Evolutionary conservation across 2,113 vertebrate species (phyloP), one percentile per base, ranked within the genome.

Genomic region (Esox niger): DNA sequence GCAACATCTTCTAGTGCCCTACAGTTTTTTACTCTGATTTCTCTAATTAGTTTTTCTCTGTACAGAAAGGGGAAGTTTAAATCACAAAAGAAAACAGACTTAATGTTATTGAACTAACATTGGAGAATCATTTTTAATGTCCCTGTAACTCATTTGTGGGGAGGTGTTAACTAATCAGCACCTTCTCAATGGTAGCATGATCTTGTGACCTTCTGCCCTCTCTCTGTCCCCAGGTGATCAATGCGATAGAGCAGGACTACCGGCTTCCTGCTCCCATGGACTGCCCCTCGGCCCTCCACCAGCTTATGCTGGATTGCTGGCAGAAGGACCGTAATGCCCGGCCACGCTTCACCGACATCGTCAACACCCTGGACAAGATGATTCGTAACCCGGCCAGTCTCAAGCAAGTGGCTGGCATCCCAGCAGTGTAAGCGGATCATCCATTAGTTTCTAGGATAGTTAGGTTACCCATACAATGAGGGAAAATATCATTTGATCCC

Each of bases 251-350:
- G 79, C 96, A 98, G 83, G 97, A 99, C 79, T 99, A 98, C 84
- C 93, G 96, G 68, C 93, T 99, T 46, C 97, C 97, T 0, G 95
- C 97, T 0, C 97, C 97, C 71, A 99, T 99, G 97, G 97, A 98
- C 88, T 99, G 97, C 65, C 97, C 97, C 0, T 93, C 95, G 0
- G 90, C 97, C 7, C 92, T 99, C 38, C 96, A 98, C 85, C 97
- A 98, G 86, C 87, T 99, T 68, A 99, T 99, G 97, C 86, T 99
- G 75, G 97, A 98, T 87, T 99, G 97, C 79, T 99, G 97, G 97
- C 97, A 99, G 89, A 99, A 99, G 88, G 97, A 98, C 88, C 96
- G 97, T 63, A 98, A 98, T 46, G 94, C 94, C 55, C 94, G 97
- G 68, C 97, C 97, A 1, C 96, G 96, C 71, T 99, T 99, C 90